phyloP scores from a whole-genome alignment of 30 jellyfish, hydroid and myxozoan species.

The Cassiopea andromeda region DNA sequence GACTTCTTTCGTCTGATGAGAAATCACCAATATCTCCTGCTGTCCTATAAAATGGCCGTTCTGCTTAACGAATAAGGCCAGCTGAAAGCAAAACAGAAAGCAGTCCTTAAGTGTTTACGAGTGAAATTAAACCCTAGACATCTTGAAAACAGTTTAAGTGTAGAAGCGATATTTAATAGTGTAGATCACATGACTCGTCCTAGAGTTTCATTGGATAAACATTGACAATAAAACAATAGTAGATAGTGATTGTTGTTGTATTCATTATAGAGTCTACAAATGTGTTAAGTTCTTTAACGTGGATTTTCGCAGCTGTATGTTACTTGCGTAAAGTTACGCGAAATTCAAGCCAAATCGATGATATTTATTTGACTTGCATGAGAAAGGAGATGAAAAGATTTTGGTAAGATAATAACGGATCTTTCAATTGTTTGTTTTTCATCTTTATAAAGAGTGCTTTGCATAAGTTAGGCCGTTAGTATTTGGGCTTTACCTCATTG shows the following conservation, averaged over 20 bases:
- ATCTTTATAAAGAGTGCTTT: background rate
- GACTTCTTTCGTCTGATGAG: no score
- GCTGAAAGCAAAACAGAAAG: no score
- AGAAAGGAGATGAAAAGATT: background rate
- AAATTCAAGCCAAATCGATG: background rate
- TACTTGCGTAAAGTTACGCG: background rate
- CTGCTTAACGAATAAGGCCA: no score
- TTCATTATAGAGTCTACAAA: slow-evolving; percentile 8
- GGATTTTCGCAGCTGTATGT: background rate
- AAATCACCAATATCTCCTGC: no score
- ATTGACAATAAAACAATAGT: slow-evolving; percentile 5
- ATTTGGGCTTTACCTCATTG: background rate
- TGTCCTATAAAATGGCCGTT: no score
- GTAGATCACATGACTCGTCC: background rate
- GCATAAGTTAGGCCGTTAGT: background rate
- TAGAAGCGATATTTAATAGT: no score
- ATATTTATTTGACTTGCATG: background rate
- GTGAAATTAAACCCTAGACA: no score
- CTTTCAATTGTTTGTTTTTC: background rate
- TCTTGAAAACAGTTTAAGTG: no score
- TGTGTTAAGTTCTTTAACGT: background rate
- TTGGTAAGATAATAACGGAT: background rate
- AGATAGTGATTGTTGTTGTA: slow-evolving; percentile 2
- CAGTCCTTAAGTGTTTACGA: no score
- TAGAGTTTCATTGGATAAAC: background rate